phyloP scores from a whole-genome alignment of 1,140 invertebrate species.

The Hyposmocoma kahamanoa region DNA sequence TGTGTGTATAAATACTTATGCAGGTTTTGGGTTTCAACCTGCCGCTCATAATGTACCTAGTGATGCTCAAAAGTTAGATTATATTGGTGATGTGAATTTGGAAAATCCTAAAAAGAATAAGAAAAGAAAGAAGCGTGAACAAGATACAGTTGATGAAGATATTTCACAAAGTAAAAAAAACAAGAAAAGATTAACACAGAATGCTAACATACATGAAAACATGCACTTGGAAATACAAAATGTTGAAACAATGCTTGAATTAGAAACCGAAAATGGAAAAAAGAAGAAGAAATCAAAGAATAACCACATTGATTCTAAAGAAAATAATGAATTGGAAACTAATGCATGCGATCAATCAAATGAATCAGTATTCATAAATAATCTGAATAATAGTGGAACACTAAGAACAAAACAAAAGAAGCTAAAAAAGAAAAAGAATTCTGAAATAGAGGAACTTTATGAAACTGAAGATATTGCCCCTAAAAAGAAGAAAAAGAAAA shows the following conservation, averaged over 20 bases:
- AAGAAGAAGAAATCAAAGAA: slow-evolving; percentile 12
- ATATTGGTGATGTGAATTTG: background rate
- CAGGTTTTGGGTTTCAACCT: background rate
- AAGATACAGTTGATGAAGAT: background rate
- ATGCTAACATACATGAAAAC: too few relatives aligned
- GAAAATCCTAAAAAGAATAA: background rate
- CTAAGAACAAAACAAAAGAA: slow-evolving; percentile 12
- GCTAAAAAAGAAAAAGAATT: slow-evolving; percentile 6
- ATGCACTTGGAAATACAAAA: too few relatives aligned
- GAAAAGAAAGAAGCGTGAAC: background rate
- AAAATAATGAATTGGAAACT: background rate
- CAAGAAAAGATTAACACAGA: too few relatives aligned
- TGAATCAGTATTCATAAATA: background rate
- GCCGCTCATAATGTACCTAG: background rate
- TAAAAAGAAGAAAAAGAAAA: slow-evolving; percentile 58
- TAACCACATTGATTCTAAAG: background rate
- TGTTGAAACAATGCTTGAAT: too few relatives aligned
- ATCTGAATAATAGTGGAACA: background rate
- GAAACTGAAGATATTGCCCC: slow-evolving; percentile 23
- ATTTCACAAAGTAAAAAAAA: background rate
- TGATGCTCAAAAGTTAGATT: background rate
- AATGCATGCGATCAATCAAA: background rate
- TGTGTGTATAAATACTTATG: background rate
- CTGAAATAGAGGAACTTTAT: slow-evolving; percentile 5
- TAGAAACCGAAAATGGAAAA: too few relatives aligned